Conservation (phyloP, 2,797 vertebrate species). For the Chromobotia macracanthus region DNA sequence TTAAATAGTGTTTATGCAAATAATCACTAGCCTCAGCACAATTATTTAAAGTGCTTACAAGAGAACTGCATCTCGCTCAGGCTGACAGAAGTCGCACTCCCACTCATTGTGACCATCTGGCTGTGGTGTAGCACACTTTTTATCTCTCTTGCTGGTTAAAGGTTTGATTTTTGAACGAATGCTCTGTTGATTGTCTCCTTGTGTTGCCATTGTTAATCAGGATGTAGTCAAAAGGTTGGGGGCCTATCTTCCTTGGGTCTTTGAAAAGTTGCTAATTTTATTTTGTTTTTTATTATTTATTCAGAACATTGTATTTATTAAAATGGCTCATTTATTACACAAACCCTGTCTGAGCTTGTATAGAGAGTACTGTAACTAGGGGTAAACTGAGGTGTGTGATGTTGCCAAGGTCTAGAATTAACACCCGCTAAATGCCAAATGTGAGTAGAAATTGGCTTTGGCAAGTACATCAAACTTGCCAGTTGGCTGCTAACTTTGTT, state of each 20-base stretch:
- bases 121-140: constrained; percentile 8
- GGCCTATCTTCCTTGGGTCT: background rate
- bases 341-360: constrained; percentile 2
- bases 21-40: constrained; percentile 53
- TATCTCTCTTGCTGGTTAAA: constrained; percentile 19
- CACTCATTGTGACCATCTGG: constrained; percentile 39
- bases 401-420: constrained; percentile 8
- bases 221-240: background rate
- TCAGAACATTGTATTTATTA: background rate
- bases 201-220: constrained; percentile 1
- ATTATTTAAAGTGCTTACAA: constrained; percentile 56
- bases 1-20: constrained; percentile 57
- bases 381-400: constrained; percentile 3
- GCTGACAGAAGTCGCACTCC: constrained; percentile 43
- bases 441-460: constrained; percentile 1
- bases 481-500: background rate
- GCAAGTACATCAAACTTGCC: background rate
- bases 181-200: background rate
- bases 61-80: constrained; percentile 38
- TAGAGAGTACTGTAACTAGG: background rate
- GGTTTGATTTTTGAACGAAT: constrained; percentile 11
- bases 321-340: constrained; percentile 11
- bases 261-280: background rate
- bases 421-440: background rate
- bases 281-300: background rate